Evolutionary conservation across 2,113 vertebrate genomes (phyloP), one percentile per base, ranked within the genome.

Genomic region (Chionodraco myersi): DNA sequence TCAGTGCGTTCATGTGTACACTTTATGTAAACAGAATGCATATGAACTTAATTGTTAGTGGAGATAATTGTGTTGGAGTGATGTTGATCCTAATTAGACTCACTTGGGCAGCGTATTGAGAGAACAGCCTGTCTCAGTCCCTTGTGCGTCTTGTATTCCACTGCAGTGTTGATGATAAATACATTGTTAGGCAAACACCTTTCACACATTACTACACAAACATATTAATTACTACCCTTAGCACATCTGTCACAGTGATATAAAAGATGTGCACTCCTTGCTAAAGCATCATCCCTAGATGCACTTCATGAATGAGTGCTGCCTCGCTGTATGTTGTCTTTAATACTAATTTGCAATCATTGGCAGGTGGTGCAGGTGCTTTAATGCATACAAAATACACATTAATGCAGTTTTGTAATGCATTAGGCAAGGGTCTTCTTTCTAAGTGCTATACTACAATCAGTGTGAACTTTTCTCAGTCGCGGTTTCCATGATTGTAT

Each of bases 301-400:
- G 84, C 67, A 21, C 68, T 21, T 1, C 5, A 59, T 80, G 23
- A 79, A 72, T 85, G 65, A 80, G 76, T 15, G 48, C 65, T 70
- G 52, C 15, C 21, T 79, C 0, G 0, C 45, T 57, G 54, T 52
- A 56, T 82, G 75, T 41, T 26, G 74, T 78, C 54, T 68, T 58
- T 30, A 23, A 51, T 23, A 56, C 52, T 84, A 4, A 91, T 88
- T 84, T 83, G 71, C 26, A 86, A 85, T 82, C 86, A 86, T 87
- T 67, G 87, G 36, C 10, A 0, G 56, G 49, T 0, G 0, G 56
- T 30, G 23, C 72, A 70, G 64, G 64, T 70, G 75, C 58, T 75
- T 70, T 54, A 83, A 68, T 71, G 87, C 82, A 90, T 91, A 80
- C 63, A 71, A 30, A 87, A 79, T 52, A 57, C 41, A 70, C 30